Evolutionary conservation across 2,113 vertebrate species (phyloP), one percentile per base, ranked within the genome.

Genomic region (Aleadryas rufinucha): DNA sequence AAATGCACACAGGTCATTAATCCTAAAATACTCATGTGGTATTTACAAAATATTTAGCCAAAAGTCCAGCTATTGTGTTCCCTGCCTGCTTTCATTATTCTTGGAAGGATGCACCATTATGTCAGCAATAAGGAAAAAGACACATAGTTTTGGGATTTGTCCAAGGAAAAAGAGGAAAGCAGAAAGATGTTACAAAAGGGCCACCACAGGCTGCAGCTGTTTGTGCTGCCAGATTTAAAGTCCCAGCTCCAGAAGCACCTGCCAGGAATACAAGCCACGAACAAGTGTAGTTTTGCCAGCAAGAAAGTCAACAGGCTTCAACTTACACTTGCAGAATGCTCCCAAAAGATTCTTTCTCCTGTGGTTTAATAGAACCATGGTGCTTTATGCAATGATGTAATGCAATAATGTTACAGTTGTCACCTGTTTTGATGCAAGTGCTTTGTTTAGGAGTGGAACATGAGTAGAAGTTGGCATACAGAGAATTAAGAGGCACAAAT

Each of bases 61-160:
- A 47, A 93, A 47, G 33, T 39, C 42, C 80, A 90, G 52, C 71
- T 81, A 95, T 90, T 93, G 76, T 95, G 42, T 56, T 92, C 60
- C 64, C 13, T 23, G 56, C 13, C 60, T 81, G 72, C 39, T 95
- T 96, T 89, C 92, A 54, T 95, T 97, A 91, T 84, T 93, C 64
- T 89, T 95, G 86, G 86, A 85, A 92, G 56, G 76, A 92, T 49
- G 68, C 68, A 86, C 31, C 59, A 52, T 88, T 86, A 84, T 74
- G 86, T 93, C 94, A 97, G 83, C 89, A 93, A 31, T 66, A 59
- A 86, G 71, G 76, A 87, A 90, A 78, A 93, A 88, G 50, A 54
- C 4, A 7, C 81, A 74, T 53, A 45, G 15, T 70, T 95, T 89
- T 2, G 7, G 52, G 52, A 92, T 86, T 92, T 84, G 52, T 89